Evolutionary conservation across 1,140 invertebrate genomes (phyloP).

Genomic region (Cotesia glomerata): DNA sequence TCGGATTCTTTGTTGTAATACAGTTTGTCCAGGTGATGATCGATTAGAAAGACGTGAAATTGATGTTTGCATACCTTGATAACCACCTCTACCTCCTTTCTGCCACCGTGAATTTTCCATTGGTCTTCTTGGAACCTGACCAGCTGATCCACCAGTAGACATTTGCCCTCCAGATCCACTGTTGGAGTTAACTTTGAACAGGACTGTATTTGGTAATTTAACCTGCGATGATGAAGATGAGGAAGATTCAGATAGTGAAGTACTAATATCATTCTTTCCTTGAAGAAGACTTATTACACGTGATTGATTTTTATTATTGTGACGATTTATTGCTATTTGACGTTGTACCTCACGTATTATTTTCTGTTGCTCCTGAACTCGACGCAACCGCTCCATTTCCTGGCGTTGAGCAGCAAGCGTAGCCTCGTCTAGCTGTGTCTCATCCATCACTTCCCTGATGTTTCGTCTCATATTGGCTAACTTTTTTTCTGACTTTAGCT

Average conservation of each 20-base stretch:
- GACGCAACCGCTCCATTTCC: constrained; percentile 84
- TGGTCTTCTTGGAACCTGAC: constrained; percentile 56
- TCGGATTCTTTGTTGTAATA: constrained; percentile 58
- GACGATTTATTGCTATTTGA: constrained; percentile 73
- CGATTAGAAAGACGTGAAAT: constrained; percentile 54
- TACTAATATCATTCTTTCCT: constrained; percentile 63
- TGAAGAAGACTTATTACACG: constrained; percentile 74
- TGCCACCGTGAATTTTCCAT: constrained; percentile 46
- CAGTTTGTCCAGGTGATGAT: constrained; percentile 39
- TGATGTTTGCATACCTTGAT: constrained; percentile 51
- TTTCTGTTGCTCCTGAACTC: constrained; percentile 84
- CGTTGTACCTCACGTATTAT: constrained; percentile 78
- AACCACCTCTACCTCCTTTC: constrained; percentile 45
- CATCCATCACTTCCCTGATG: constrained; percentile 90
- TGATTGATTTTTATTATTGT: constrained; percentile 71
- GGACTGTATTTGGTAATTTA: constrained; percentile 49
- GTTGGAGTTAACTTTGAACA: constrained; percentile 52
- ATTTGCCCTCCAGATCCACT: constrained; percentile 34
- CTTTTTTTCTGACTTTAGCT: constrained; percentile 67
- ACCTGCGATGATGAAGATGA: constrained; percentile 46
- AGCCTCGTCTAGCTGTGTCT: constrained; percentile 88
- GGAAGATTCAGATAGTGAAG: constrained; percentile 48
- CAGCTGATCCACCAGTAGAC: constrained; percentile 35
- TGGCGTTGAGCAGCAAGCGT: constrained; percentile 91
- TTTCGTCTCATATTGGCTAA: constrained; percentile 78